These are phyloP conservation scores for Drosophila simulans DNA, from an alignment of 1,140 invertebrate species.

Conservation along the genomic window DNA sequence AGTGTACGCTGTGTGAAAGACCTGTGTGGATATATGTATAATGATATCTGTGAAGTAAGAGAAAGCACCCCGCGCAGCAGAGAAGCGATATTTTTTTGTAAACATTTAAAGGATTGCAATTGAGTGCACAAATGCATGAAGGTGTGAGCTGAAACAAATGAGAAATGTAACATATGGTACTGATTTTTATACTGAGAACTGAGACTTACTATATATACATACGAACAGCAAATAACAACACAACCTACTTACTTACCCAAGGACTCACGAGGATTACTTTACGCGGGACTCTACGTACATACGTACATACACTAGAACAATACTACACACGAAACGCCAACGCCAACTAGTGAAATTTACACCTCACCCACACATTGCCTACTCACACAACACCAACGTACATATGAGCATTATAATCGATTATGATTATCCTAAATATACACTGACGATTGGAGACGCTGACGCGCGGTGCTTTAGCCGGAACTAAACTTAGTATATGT, in stretches of 20 bases:
- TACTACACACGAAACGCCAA: slow-evolving; percentile 45
- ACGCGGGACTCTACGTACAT: slow-evolving; percentile 50
- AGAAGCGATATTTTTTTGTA: slow-evolving; percentile 51
- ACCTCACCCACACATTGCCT: slow-evolving; percentile 26
- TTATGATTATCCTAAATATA: slow-evolving; percentile 52
- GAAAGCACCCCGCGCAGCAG: slow-evolving; percentile 77
- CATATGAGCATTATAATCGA: slow-evolving; percentile 39
- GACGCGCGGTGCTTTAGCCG: slow-evolving; percentile 76
- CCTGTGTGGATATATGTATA: slow-evolving; percentile 20
- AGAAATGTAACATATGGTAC: slow-evolving; percentile 74
- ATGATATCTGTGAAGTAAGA: slow-evolving; percentile 7
- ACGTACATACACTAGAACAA: slow-evolving; percentile 42
- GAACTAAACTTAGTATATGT: slow-evolving; percentile 35
- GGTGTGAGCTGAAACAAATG: slow-evolving; percentile 56
- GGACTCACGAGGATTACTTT: slow-evolving; percentile 72
- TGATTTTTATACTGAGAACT: slow-evolving; percentile 83
- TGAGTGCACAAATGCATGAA: slow-evolving; percentile 44
- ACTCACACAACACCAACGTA: slow-evolving; percentile 28
- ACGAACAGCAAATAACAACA: slow-evolving; percentile 38
- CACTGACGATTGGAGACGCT: slow-evolving; percentile 54
- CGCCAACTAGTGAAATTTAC: slow-evolving; percentile 77
- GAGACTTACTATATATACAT: slow-evolving; percentile 79
- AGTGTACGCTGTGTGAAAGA: slow-evolving; percentile 10
- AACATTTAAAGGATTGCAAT: slow-evolving; percentile 34
- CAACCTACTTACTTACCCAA: slow-evolving; percentile 59